Evolutionary conservation across 2,797 vertebrate genomes (phyloP), one percentile per base, ranked within the genome.

Genomic region (Allobates femoralis): DNA sequence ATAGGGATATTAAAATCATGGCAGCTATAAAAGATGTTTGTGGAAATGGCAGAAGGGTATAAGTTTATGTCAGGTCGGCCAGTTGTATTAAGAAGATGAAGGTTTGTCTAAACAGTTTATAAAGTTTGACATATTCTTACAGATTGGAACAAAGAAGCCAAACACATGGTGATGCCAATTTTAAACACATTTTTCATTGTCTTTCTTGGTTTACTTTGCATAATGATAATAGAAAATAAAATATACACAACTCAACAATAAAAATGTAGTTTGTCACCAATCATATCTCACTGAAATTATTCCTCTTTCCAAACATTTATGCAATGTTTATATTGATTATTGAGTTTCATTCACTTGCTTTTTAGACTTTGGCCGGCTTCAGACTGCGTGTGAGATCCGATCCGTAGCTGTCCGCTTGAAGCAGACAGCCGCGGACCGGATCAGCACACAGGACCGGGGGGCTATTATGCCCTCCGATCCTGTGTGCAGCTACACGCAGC

Each of bases 71-170:
- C 41, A 73, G 53, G n/a, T 64, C 23, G 50, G 30, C 18, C 56
- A 66, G 28, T 58, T 66, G 58, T 64, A 51, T 60, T 32, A 50
- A 62, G 23, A 51, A 30, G 83, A 66, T 62, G 32, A 41, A 32
- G 46, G 37, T 53, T 34, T 77, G n/a, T 64, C 21, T 84, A 66
- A 66, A 83, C 67, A 66, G 75, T 77, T 64, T 84, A 84, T 76
- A 23, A 28, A 64, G 50, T 26, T 10, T 84, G 73, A 77, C 71
- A 62, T 64, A 53, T 50, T 75, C 76, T 50, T 10, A 16, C 23
- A 64, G 62, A 60, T 50, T 84, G 56, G 46, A 76, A 76, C 28
- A 76, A 15, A 53, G 58, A 64, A 18, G 14, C 16, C 50, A 30
- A 51, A 77, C 28, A 75, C 56, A 83, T 75, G 26, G 16, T 66